Evolutionary conservation across 2,113 vertebrate genomes (phyloP), one percentile per base, ranked within the genome.

Genomic region (Odocoileus hemionus): DNA sequence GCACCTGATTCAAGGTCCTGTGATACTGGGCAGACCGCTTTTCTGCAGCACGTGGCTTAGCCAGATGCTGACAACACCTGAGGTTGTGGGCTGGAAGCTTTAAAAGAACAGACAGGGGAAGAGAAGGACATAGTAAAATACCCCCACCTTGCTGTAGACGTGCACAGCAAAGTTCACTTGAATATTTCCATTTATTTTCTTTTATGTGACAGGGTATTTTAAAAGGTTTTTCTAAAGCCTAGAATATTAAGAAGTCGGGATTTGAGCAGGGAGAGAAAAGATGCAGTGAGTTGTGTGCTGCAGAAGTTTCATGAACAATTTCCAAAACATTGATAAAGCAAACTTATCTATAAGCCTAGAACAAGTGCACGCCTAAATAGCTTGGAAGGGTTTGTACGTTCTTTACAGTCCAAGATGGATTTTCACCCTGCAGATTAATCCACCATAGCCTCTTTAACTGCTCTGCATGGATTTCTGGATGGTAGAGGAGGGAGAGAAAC

Each of bases 41-140:
- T 99, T 99, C 98, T 99, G 99, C 58, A 99, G 98, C 97, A 99
- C 99, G 16, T 99, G 98, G 67, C 99, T 99, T 98, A 99, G 99
- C 91, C 99, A 99, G 47, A 99, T 99, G 93, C 99, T 89, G 99
- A 99, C 23, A 99, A 95, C 98, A 99, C 99, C 98, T 98, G 99
- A 99, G 98, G 99, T 98, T 98, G 97, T 60, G 64, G 95, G 86
- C 61, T 98, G 96, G 96, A 98, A 97, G 14, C 98, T 98, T 98
- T 78, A 9, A n/a, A 92, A 96, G 70, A 88, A 85, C 10, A 89
- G 87, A 84, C n/a, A 4, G 13, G 2, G 1, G 43, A 28, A 90
- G 30, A 92, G 79, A 91, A 67, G 9, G 5, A 79, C 39, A 33
- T 1, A 36, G 11, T 28, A 79, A 70, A 80, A 57, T 8, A 39